phyloP scores from a whole-genome alignment of 2,888 invertebrate genomes.

The Agonopterix subpropinquella region DNA sequence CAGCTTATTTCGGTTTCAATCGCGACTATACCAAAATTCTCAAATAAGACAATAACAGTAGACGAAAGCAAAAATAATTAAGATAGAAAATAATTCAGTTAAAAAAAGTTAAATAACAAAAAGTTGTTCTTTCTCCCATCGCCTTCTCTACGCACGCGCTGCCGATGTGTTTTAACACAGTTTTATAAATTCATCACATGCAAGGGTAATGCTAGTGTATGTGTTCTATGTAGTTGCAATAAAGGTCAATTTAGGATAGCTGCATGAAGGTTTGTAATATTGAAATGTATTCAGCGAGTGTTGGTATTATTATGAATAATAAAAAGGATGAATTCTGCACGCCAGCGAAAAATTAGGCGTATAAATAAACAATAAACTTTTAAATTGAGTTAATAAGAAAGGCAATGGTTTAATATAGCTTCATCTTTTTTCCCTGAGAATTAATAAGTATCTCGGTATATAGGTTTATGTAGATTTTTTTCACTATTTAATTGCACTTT shows the following conservation, averaged over 20 bases:
- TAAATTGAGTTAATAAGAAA: too few species aligned
- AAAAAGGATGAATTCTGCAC: too few species aligned
- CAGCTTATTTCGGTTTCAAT: slow-evolving; percentile 8
- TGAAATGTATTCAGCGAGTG: too few species aligned
- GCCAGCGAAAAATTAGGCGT: too few species aligned
- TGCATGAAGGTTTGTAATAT: slow-evolving; percentile 1
- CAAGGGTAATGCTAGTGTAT: slow-evolving; percentile 39
- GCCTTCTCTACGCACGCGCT: slow-evolving; percentile 47
- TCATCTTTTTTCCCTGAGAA: too few species aligned
- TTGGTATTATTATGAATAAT: too few species aligned
- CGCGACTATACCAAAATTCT: slow-evolving; percentile 8
- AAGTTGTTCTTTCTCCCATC: slow-evolving; percentile 43
- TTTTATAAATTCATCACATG: not conserved
- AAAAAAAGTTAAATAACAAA: not conserved
- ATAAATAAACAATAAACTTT: too few species aligned
- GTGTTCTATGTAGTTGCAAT: not conserved
- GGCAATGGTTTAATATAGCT: too few species aligned
- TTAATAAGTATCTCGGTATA: too few species aligned
- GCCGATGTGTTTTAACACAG: slow-evolving; percentile 16
- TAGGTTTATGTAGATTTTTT: too few species aligned
- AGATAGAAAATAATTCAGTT: not conserved
- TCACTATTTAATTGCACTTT: too few species aligned
- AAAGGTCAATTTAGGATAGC: not conserved
- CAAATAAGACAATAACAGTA: slow-evolving; percentile 1
- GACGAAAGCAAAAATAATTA: not conserved